Conservation (phyloP, 2,888 invertebrate genomes). For the Malachius bipustulatus region DNA sequence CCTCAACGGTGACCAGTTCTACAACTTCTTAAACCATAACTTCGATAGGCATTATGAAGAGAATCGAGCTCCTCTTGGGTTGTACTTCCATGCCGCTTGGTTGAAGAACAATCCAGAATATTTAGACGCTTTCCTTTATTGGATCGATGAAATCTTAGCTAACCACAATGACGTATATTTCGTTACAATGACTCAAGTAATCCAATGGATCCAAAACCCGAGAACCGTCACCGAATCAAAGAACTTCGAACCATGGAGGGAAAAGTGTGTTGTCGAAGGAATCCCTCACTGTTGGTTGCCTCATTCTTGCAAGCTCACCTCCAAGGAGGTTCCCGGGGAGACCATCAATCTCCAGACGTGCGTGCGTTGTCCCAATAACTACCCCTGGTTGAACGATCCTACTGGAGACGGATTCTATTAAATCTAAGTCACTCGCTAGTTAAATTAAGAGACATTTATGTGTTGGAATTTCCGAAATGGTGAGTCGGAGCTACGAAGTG, state of each 20-base stretch:
- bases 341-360: constrained; percentile 89
- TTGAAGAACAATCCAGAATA: constrained; percentile 86
- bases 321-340: constrained; percentile 88
- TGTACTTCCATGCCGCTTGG: constrained; percentile 92
- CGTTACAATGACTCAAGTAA: constrained; percentile 91
- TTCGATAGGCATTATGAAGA: constrained; percentile 86
- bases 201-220: constrained; percentile 92
- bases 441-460: constrained; percentile 23
- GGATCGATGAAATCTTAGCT: constrained; percentile 79
- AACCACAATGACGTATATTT: constrained; percentile 88
- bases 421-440: constrained; percentile 26
- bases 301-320: constrained; percentile 80
- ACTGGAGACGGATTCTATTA: constrained; percentile 84
- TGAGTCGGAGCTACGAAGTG: constrained; percentile 22
- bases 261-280: constrained; percentile 83
- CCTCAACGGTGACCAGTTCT: constrained; percentile 83
- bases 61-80: constrained; percentile 77
- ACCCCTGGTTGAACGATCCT: constrained; percentile 90
- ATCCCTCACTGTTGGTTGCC: constrained; percentile 77
- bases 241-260: constrained; percentile 90
- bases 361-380: constrained; percentile 85
- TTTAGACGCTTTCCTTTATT: constrained; percentile 82
- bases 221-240: constrained; percentile 72
- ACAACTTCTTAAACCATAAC: constrained; percentile 87
- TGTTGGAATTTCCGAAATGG: constrained; percentile 22